Evolutionary conservation across 2,888 invertebrate genomes (phyloP), one percentile per base, ranked within the genome.

Genomic region (Criorhina ranunculi): DNA sequence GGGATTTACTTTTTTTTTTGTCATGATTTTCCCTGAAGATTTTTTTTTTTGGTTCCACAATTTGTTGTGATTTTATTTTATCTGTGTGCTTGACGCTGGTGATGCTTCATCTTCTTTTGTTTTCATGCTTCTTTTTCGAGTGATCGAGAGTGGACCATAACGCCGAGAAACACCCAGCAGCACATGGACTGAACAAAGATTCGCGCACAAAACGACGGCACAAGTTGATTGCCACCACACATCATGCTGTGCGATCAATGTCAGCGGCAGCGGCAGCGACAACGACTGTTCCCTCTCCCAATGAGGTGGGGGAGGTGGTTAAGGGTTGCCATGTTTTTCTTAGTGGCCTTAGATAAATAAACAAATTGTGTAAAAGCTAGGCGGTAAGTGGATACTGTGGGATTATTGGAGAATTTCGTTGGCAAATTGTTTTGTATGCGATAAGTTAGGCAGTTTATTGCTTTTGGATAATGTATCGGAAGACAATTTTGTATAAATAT

Each of bases 171-270:
- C 40, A 46, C 73, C 67, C 60, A 17, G 33, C 33, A 69, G 49
- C 64, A 53, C 37, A 73, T 60, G 44, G 66, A 44, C 44, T 17
- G 46, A 57, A 49, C 70, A 79, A 59, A 79, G 72, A 70, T 72
- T 73, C 59, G 72, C 57, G 55, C 46, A 67, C 53, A 62, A 73
- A 37, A 60, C 60, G 59, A 62, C 49, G 24, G 44, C 46, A 49
- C 78, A 79, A 73, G 67, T 75, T 60, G 60, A 73, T 75, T 80
- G 79, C 66, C 79, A 79, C 59, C 60, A 80, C 66, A 60, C 73
- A 80, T 60, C 53, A 75, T 60, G 73, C 79, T 73, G 72, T 59
- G 31, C 62, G 75, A 80, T 80, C 80, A 80, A 80, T 80, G 80
- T 75, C 75, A 80, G 44, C 53, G 19, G 31, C 75, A 80, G 44